Conservation (phyloP, 1,140 invertebrate genomes). For the Macrobrachium nipponense region DNA sequence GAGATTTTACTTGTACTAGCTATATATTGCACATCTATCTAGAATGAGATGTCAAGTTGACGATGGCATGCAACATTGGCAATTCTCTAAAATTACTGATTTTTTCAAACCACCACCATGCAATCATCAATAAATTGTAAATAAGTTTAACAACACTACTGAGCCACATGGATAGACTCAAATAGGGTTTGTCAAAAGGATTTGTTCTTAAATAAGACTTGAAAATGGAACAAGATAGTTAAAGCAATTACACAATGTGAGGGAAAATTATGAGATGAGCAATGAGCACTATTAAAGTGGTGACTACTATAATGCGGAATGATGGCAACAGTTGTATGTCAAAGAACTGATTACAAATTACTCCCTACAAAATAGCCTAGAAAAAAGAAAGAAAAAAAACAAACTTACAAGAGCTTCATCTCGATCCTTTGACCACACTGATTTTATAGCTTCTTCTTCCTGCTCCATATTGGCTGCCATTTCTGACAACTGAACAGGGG, state of each 20-base stretch:
- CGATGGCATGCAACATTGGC: neutral
- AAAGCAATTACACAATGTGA: no score
- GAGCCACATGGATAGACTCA: no score
- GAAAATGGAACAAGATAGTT: no score
- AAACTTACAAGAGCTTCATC: slow-evolving; percentile 82
- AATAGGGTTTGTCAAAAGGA: no score
- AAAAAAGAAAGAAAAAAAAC: slow-evolving; percentile 31
- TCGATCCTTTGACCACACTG: slow-evolving; percentile 87
- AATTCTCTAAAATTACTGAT: no score
- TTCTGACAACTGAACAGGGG: slow-evolving; percentile 87
- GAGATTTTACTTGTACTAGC: neutral
- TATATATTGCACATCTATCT: slow-evolving; percentile 28
- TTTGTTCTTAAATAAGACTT: no score
- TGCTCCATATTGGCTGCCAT: slow-evolving; percentile 79
- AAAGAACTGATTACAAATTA: slow-evolving; percentile 15
- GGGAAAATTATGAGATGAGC: no score
- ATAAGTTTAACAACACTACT: no score
- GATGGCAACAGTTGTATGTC: neutral
- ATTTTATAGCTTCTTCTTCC: slow-evolving; percentile 77
- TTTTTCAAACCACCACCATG: no score
- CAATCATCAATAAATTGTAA: no score
- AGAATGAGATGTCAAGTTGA: neutral
- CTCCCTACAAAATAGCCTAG: slow-evolving; percentile 22
- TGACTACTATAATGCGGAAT: neutral
- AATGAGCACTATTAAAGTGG: no score